phyloP scores from a whole-genome alignment of 2,797 vertebrate species.

The Enteromius anoplus region DNA sequence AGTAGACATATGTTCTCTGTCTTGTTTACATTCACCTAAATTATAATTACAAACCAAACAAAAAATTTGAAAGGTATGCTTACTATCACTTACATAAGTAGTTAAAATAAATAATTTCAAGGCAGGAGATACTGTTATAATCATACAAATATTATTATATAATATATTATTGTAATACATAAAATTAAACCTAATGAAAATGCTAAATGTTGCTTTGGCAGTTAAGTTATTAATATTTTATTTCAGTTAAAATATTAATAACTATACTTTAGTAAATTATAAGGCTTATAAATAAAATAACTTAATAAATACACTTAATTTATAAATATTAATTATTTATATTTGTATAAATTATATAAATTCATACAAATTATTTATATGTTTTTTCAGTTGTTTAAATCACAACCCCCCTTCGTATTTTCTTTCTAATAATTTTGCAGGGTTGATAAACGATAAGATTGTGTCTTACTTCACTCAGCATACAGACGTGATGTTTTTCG shows the following conservation, averaged over 20 bases:
- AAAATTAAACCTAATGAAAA: not conserved
- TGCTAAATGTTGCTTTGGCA: not conserved
- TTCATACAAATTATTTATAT: too few relatives aligned
- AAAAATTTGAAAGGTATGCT: not conserved
- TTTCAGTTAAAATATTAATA: not conserved
- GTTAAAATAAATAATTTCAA: not conserved
- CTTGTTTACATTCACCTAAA: not conserved
- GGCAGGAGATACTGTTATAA: not conserved
- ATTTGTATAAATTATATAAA: too few relatives aligned
- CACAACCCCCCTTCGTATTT: not conserved
- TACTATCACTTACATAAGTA: not conserved
- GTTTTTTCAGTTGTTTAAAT: not conserved
- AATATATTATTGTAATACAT: not conserved
- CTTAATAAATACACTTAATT: too few relatives aligned
- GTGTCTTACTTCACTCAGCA: conserved; percentile 70
- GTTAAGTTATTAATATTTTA: not conserved
- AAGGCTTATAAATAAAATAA: too few relatives aligned
- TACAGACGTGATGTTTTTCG: conserved; percentile 65
- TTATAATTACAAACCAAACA: not conserved
- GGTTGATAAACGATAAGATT: not conserved
- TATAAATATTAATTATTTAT: too few relatives aligned
- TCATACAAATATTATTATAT: too few relatives aligned
- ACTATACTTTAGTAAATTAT: too few relatives aligned
- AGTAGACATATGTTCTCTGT: not conserved
- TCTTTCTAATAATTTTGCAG: not conserved